These are phyloP conservation scores for Rhopalosiphum nymphaeae DNA, from an alignment of 2,888 invertebrate species.

Conservation along the genomic window DNA sequence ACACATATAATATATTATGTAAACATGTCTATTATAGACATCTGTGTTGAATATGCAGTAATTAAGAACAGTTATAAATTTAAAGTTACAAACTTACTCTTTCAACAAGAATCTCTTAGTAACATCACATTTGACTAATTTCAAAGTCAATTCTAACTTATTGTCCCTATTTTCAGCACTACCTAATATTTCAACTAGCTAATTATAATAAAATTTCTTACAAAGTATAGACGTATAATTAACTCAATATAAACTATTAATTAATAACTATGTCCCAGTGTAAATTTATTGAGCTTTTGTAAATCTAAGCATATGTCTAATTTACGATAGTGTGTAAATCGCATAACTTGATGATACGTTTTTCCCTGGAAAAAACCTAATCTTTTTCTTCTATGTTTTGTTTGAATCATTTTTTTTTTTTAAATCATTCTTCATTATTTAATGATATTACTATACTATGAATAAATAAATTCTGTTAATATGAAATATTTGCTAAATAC, in stretches of 20 bases:
- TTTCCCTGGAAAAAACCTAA: neutral
- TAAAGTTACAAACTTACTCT: too few species aligned
- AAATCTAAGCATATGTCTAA: neutral
- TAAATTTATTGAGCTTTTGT: neutral
- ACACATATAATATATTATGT: neutral
- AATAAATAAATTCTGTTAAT: neutral
- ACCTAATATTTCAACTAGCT: neutral
- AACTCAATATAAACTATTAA: neutral
- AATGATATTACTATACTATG: neutral
- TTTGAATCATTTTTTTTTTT: neutral
- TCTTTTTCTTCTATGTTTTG: neutral
- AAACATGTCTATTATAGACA: neutral
- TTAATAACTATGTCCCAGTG: neutral
- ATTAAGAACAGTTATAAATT: neutral
- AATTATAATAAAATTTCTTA: neutral
- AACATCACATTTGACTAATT: too few species aligned
- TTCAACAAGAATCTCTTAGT: too few species aligned
- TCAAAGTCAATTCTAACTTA: neutral
- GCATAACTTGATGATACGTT: neutral
- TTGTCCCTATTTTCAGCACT: neutral
- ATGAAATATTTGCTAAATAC: neutral
- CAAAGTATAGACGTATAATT: neutral
- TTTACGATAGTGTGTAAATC: neutral
- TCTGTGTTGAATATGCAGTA: neutral
- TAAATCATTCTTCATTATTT: neutral